phyloP scores from a whole-genome alignment of 1,140 invertebrate genomes.

The Grapholita molesta region DNA sequence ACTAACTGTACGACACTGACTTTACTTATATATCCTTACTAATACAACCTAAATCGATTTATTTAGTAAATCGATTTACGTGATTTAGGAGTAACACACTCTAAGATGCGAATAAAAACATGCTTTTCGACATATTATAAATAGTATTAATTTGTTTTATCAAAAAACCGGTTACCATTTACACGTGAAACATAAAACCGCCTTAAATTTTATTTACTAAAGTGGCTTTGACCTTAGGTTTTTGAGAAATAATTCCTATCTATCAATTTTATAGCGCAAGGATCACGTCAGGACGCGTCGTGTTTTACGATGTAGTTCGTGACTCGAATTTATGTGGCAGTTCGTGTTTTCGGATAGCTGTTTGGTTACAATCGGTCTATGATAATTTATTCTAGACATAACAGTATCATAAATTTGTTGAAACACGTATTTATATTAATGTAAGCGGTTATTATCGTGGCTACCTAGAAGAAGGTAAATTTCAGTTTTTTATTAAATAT shows the following conservation, averaged over 20 bases:
- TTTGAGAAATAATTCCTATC: constrained; percentile 3
- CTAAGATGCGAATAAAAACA: too few species aligned
- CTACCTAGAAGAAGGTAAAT: neutral
- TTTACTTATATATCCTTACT: too few species aligned
- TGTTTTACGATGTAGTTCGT: constrained; percentile 5
- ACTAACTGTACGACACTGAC: too few species aligned
- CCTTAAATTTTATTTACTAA: neutral
- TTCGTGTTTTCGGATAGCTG: constrained; percentile 1
- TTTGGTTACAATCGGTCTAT: neutral
- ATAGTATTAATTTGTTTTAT: too few species aligned
- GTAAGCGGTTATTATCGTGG: neutral
- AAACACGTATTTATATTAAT: neutral
- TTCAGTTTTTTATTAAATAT: neutral
- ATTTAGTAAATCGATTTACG: too few species aligned
- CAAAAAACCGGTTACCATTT: too few species aligned
- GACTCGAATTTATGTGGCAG: constrained; percentile 5
- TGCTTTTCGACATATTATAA: too few species aligned
- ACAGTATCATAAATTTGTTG: neutral
- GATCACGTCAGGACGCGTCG: neutral
- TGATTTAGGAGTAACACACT: too few species aligned
- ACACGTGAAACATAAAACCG: too few species aligned
- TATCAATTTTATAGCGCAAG: constrained; percentile 5
- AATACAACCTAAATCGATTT: too few species aligned
- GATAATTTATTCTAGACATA: neutral
- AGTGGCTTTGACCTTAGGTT: constrained; percentile 9